Conservation (phyloP, 2,113 vertebrate species). For the Syrmaticus mikado region DNA sequence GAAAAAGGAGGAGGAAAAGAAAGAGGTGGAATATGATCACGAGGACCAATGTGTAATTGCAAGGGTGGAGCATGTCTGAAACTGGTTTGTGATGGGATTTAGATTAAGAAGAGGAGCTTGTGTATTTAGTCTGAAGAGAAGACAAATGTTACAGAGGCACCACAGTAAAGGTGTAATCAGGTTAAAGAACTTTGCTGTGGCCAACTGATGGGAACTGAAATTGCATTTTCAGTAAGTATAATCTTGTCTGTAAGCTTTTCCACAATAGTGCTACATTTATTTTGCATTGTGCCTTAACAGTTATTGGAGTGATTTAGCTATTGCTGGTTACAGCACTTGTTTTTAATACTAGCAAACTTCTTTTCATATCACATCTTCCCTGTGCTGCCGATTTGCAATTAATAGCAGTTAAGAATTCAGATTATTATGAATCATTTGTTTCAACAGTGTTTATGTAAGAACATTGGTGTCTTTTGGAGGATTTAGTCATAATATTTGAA, state of each 20-base stretch:
- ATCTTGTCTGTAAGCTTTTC: neutral
- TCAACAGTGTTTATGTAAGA: neutral
- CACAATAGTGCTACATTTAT: neutral
- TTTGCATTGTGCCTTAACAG: neutral
- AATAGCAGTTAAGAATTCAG: neutral
- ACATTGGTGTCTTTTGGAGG: neutral
- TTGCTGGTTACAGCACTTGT: rapidly evolving
- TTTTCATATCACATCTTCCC: neutral
- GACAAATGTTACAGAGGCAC: neutral
- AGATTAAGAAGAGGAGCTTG: conserved; percentile 18
- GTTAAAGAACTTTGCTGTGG: conserved; percentile 25
- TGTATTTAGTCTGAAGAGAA: neutral
- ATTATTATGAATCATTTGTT: neutral
- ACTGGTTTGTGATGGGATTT: conserved; percentile 60
- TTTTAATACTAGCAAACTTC: neutral
- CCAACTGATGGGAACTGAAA: neutral
- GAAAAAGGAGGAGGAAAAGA: neutral
- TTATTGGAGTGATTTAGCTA: neutral
- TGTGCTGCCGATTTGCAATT: neutral
- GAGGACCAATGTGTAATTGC: neutral
- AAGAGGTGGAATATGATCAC: conserved; percentile 27
- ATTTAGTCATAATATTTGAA: neutral
- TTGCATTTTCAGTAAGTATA: conserved; percentile 51
- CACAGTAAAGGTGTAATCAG: neutral
- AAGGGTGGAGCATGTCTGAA: conserved; percentile 52